Evolutionary conservation across 2,113 vertebrate genomes (phyloP).

Genomic region (Lota lota): DNA sequence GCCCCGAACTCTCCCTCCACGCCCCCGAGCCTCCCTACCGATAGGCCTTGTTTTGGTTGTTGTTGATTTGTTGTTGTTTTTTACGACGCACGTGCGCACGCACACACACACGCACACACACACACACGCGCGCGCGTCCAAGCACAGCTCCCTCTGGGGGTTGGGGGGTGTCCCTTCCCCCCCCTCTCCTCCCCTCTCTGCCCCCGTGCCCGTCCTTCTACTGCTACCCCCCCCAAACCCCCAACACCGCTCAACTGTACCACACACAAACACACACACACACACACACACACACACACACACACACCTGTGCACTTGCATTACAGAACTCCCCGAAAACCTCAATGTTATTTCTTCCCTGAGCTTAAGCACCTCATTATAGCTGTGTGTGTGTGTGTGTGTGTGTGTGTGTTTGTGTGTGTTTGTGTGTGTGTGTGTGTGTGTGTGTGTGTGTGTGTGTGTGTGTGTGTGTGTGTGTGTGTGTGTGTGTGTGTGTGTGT

Average conservation of each 20-base stretch:
- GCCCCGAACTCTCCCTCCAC: constrained; percentile 81
- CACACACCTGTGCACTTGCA: too few relatives aligned
- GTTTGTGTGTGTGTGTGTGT: constrained; percentile 24
- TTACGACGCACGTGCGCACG: too few relatives aligned
- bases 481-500: constrained; percentile 31
- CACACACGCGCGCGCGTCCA: constrained; percentile 29
- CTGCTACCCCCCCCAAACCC: constrained; percentile 26
- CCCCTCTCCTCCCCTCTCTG: neutral
- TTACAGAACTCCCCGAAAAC: neutral
- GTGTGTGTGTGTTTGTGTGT: constrained; percentile 14
- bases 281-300: too few relatives aligned
- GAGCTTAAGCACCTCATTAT: neutral
- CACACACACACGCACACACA: constrained; percentile 7
- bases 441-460: constrained; percentile 25
- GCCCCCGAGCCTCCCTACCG: constrained; percentile 80
- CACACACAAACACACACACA: constrained; percentile 20
- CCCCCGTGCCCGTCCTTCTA: neutral
- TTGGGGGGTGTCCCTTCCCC: constrained; percentile 1
- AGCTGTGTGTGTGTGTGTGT: constrained; percentile 44
- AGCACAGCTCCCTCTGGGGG: constrained; percentile 29
- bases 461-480: constrained; percentile 17
- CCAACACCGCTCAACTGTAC: constrained; percentile 50
- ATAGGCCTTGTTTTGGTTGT: constrained; percentile 55
- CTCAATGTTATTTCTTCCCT: neutral
- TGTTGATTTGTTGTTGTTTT: too few relatives aligned